Evolutionary conservation across 2,797 vertebrate genomes (phyloP).

Genomic region (Halcyon badia): DNA sequence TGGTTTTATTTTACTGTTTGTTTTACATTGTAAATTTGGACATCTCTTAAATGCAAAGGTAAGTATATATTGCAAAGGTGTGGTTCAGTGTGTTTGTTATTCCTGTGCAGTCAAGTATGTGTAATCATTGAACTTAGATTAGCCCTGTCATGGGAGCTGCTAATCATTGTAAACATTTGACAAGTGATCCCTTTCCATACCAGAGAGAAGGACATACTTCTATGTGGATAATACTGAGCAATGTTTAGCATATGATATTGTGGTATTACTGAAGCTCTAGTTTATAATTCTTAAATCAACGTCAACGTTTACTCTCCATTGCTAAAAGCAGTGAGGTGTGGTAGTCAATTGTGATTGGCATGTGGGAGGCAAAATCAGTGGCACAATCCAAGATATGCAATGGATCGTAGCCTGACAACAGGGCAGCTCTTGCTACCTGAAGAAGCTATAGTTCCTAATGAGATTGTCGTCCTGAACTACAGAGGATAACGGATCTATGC

Average conservation of each 20-base stretch:
- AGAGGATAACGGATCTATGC: constrained; percentile 2
- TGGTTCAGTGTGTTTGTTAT: not conserved
- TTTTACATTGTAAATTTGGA: not conserved
- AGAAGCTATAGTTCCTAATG: constrained; percentile 21
- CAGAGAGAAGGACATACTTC: not conserved
- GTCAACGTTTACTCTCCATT: not conserved
- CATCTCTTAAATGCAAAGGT: not conserved
- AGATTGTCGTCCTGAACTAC: constrained; percentile 27
- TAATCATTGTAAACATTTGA: not conserved
- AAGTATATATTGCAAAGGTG: not conserved
- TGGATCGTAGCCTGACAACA: not conserved
- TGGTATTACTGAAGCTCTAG: not conserved
- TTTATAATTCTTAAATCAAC: not conserved
- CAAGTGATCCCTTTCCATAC: not conserved
- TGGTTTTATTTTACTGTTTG: not conserved
- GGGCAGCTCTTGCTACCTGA: not conserved
- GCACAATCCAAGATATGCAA: not conserved
- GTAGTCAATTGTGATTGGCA: not conserved
- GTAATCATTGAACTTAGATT: not conserved
- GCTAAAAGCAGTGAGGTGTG: constrained; percentile 1
- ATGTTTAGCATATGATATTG: not conserved
- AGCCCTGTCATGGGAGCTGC: not conserved
- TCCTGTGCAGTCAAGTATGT: constrained; percentile 21
- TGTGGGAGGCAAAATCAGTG: not conserved
- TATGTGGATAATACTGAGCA: not conserved